A percentile compares a stretch with the other conserved stretches of the same genome.
Conservation (phyloP, 2,113 vertebrate genomes). For the Morone saxatilis region DNA sequence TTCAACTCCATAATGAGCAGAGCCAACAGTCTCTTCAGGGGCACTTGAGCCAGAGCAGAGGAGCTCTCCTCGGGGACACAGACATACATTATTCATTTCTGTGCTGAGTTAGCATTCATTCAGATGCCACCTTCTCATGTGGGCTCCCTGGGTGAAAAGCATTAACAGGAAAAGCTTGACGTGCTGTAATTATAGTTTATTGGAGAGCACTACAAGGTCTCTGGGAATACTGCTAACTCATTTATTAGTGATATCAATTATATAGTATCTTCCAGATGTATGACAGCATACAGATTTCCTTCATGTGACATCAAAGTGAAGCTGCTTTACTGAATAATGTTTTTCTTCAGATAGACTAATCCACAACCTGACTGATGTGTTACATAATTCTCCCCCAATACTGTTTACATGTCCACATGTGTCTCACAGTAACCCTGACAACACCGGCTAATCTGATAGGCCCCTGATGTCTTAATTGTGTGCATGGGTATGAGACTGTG, state of each 20-base stretch:
- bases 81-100: slow-evolving; percentile 72
- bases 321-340: slow-evolving; percentile 28
- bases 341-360: slow-evolving; percentile 50
- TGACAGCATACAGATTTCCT: slow-evolving; percentile 17
- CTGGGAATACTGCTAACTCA: slow-evolving; percentile 45
- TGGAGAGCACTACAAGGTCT: slow-evolving; percentile 22
- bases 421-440: slow-evolving; percentile 54
- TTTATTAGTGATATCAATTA: slow-evolving; percentile 11
- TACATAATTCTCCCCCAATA: slow-evolving; percentile 44
- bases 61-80: slow-evolving; percentile 46
- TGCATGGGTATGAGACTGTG: slow-evolving; percentile 37
- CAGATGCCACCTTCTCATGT: slow-evolving; percentile 49
- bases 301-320: slow-evolving; percentile 52
- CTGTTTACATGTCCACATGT: slow-evolving; percentile 76
- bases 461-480: slow-evolving; percentile 53
- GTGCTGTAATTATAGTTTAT: slow-evolving; percentile 40
- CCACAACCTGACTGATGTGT: slow-evolving; percentile 46
- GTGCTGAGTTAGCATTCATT: slow-evolving; percentile 58
- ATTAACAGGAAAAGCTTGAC: slow-evolving; percentile 51
- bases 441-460: slow-evolving; percentile 70
- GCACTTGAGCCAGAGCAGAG: slow-evolving; percentile 62
- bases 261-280: slow-evolving; percentile 17
- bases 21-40: slow-evolving; percentile 64
- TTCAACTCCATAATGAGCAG: slow-evolving; percentile 60
- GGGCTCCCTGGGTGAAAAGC: slow-evolving; percentile 44